Evolutionary conservation across 2,888 invertebrate species (phyloP).

Genomic region (Gonocerus acuteangulatus): DNA sequence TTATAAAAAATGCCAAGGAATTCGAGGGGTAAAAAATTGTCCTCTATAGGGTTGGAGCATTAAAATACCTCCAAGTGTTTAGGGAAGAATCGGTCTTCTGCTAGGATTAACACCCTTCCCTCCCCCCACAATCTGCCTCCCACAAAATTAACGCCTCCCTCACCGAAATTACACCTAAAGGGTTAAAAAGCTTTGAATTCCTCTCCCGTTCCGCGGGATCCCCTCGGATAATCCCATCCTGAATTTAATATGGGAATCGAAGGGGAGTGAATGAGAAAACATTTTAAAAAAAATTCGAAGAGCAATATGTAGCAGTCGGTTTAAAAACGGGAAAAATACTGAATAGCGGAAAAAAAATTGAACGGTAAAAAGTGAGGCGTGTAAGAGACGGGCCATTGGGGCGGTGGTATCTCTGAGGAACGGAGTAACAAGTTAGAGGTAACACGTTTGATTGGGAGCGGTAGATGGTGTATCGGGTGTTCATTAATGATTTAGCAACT

Average conservation of each 20-base stretch:
- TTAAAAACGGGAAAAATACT: slow-evolving; percentile 6
- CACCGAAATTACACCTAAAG: background rate
- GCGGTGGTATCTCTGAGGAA: slow-evolving; percentile 4
- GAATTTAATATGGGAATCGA: slow-evolving; percentile 20
- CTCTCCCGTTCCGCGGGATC: background rate
- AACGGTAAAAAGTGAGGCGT: background rate
- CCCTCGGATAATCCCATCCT: slow-evolving; percentile 5
- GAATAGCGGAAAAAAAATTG: background rate
- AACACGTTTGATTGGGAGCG: slow-evolving; percentile 19
- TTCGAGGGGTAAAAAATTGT: no score
- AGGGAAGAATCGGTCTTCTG: no score
- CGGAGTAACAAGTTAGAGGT: slow-evolving; percentile 19
- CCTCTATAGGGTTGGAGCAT: no score
- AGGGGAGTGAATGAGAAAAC: background rate
- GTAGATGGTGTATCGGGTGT: slow-evolving; percentile 1
- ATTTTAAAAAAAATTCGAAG: no score
- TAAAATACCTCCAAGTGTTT: no score
- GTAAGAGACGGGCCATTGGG: background rate
- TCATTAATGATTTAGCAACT: slow-evolving; percentile 19
- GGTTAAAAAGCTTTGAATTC: slow-evolving; percentile 9
- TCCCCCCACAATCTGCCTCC: no score
- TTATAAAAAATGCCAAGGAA: no score
- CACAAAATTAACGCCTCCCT: no score
- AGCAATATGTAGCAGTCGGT: no score
- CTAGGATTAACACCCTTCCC: no score